phyloP scores from a whole-genome alignment of 2,113 vertebrate species.

The Misgurnus anguillicaudatus region DNA sequence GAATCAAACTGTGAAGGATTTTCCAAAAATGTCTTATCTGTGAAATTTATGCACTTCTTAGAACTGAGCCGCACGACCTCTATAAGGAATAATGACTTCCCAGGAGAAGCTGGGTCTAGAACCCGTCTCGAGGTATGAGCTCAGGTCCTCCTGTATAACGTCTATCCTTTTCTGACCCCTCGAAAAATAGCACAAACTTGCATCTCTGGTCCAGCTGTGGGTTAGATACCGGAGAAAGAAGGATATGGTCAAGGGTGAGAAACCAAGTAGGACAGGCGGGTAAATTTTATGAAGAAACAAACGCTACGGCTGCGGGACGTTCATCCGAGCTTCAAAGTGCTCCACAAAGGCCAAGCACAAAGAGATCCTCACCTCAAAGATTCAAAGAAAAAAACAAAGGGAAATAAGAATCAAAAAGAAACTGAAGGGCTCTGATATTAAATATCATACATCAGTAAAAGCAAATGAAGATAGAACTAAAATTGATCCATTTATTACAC shows the following conservation, averaged over 20 bases:
- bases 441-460: constrained; percentile 15
- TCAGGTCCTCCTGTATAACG: constrained; percentile 35
- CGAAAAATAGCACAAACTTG: constrained; percentile 40
- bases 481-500: too few species aligned
- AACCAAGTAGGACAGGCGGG: constrained; percentile 55
- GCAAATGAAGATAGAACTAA: neutral
- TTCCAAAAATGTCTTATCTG: constrained; percentile 6
- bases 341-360: constrained; percentile 51
- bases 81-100: constrained; percentile 34
- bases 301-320: constrained; percentile 43
- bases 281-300: constrained; percentile 52
- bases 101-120: constrained; percentile 21
- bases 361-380: constrained; percentile 49
- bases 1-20: constrained; percentile 17
- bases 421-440: constrained; percentile 36
- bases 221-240: constrained; percentile 31
- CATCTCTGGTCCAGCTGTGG: constrained; percentile 39
- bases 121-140: constrained; percentile 21
- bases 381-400: constrained; percentile 43
- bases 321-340: constrained; percentile 53
- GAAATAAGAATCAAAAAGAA: constrained; percentile 49
- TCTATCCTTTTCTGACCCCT: constrained; percentile 42
- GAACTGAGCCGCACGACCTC: neutral
- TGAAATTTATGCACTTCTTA: constrained; percentile 26
- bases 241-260: constrained; percentile 51